phyloP scores from a whole-genome alignment of 2,113 vertebrate species.

The Proterorhinus semilunaris region DNA sequence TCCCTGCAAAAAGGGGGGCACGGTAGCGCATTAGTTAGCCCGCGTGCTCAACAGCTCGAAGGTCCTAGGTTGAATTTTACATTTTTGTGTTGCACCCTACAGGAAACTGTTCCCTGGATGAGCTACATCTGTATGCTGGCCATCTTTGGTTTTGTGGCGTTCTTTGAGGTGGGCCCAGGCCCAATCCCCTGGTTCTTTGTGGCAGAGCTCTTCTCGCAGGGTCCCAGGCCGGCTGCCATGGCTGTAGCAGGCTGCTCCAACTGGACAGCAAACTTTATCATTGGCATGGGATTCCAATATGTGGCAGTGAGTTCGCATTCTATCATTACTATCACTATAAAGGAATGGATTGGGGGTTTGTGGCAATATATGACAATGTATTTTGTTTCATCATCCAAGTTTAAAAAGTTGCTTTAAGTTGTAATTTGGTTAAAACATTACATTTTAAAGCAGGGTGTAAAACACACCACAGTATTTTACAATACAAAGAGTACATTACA shows the following conservation, averaged over 20 bases:
- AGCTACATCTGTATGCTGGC: slow-evolving; percentile 85
- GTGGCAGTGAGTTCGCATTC: slow-evolving; percentile 77
- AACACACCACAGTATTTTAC: too few relatives aligned
- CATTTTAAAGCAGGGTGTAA: too few relatives aligned
- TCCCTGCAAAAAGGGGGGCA: too few relatives aligned
- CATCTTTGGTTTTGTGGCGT: slow-evolving; percentile 90
- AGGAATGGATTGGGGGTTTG: too few relatives aligned
- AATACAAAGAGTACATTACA: too few relatives aligned
- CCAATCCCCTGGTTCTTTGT: slow-evolving; percentile 95
- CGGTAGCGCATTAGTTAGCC: too few relatives aligned
- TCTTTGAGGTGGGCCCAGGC: slow-evolving; percentile 90
- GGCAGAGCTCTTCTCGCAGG: slow-evolving; percentile 89
- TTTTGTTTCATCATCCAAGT: too few relatives aligned
- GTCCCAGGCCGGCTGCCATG: slow-evolving; percentile 88
- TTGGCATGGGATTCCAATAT: slow-evolving; percentile 89
- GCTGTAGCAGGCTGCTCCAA: slow-evolving; percentile 85
- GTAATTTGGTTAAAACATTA: too few relatives aligned
- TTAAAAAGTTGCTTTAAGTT: too few relatives aligned
- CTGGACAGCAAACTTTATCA: slow-evolving; percentile 88
- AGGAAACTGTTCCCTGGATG: slow-evolving; percentile 83
- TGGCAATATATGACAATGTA: too few relatives aligned
- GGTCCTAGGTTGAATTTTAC: too few relatives aligned
- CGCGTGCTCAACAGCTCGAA: too few relatives aligned
- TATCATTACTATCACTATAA: background rate
- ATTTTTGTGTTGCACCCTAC: background rate